A percentile compares a stretch with the other conserved stretches of the same genome.
Evolutionary conservation across 2,888 invertebrate species (phyloP).

Genomic region (Euphydryas editha): DNA sequence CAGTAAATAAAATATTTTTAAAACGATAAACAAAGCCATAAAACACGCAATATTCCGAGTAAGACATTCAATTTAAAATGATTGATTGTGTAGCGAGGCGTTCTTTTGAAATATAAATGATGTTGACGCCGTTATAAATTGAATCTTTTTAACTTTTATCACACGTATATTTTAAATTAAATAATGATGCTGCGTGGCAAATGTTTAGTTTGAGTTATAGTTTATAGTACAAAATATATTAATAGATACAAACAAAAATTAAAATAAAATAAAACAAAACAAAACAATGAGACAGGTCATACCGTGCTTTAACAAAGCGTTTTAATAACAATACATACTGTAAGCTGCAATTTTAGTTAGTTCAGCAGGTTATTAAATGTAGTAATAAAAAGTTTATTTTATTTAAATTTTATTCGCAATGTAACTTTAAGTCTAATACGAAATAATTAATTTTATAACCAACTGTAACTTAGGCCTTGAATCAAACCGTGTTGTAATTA

Average conservation of each 20-base stretch:
- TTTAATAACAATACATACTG: neutral
- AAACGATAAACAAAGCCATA: constrained; percentile 40
- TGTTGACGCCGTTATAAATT: constrained; percentile 29
- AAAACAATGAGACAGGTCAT: neutral
- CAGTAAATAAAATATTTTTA: constrained; percentile 34
- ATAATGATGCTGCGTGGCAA: neutral
- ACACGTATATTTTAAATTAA: constrained; percentile 3
- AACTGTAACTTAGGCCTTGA: constrained; percentile 6
- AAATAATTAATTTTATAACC: constrained; percentile 1
- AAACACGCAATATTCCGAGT: constrained; percentile 40
- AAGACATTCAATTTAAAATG: constrained; percentile 46
- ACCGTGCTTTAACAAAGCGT: neutral
- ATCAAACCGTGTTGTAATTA: neutral
- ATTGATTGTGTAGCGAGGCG: constrained; percentile 41
- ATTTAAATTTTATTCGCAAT: neutral
- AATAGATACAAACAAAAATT: no score
- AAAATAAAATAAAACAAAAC: neutral
- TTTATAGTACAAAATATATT: neutral
- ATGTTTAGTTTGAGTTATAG: neutral
- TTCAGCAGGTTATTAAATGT: neutral
- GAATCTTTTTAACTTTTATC: constrained; percentile 8
- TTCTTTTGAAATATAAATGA: constrained; percentile 38
- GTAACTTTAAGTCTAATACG: neutral
- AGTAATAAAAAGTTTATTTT: neutral
- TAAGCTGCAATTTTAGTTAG: neutral